Evolutionary conservation across 2,113 vertebrate species (phyloP).

Genomic region (human): GRCh38 chr5:160360501-160361000

Average conservation of each 20-base stretch:
- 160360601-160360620: background rate
- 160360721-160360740: background rate
- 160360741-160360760: background rate
- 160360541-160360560: background rate
- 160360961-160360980: too few species aligned
- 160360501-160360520: background rate
- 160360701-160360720: background rate
- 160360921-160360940: too few species aligned
- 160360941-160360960: too few species aligned
- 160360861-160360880: too few species aligned
- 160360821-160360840: too few species aligned
- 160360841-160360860: too few species aligned
- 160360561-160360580: background rate
- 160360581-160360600: background rate
- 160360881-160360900: too few species aligned
- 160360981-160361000: too few species aligned
- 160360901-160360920: too few species aligned
- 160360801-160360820: too few species aligned
- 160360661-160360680: background rate
- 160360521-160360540: background rate
- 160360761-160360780: slow-evolving; percentile 26
- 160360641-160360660: background rate
- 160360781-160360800: background rate
- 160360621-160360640: background rate
- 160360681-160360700: background rate